phyloP scores from a whole-genome alignment of 2,888 invertebrate species.

The Amiota mariae region DNA sequence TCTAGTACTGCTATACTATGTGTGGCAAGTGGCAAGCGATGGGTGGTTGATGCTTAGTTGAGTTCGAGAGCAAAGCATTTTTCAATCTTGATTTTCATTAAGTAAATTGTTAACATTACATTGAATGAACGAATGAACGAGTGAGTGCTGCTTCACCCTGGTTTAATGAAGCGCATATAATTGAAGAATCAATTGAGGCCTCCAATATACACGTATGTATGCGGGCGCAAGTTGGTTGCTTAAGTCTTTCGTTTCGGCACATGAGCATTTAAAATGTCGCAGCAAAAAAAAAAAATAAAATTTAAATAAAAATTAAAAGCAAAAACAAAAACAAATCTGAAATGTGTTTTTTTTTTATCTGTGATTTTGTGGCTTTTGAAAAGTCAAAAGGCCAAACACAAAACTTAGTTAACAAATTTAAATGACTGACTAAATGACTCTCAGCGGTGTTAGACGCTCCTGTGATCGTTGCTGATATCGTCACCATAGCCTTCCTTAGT shows the following conservation, averaged over 20 bases:
- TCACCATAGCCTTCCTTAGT: not conserved
- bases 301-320: too few species aligned
- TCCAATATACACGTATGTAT: not conserved
- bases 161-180: conserved; percentile 7
- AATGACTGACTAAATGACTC: not conserved
- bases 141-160: not conserved
- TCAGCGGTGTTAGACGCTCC: not conserved
- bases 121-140: not conserved
- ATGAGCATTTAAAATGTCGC: too few species aligned
- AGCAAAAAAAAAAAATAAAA: too few species aligned
- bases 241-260: conserved; percentile 23
- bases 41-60: not conserved
- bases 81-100: conserved; percentile 20
- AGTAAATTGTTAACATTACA: conserved; percentile 16
- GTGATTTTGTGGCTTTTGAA: conserved; percentile 30
- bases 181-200: conserved; percentile 8
- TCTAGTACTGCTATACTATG: too few species aligned
- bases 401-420: conserved; percentile 20
- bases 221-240: conserved; percentile 34
- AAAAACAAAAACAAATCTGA: too few species aligned
- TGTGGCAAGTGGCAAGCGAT: conserved; percentile 9
- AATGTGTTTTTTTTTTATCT: too few species aligned
- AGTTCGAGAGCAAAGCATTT: too few species aligned
- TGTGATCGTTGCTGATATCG: not conserved
- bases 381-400: conserved; percentile 38